Percentiles rank a stretch among this genome's conserved stretches.
Evolutionary conservation across 2,113 vertebrate genomes (phyloP).

Genomic region (Burhinus bistriatus): DNA sequence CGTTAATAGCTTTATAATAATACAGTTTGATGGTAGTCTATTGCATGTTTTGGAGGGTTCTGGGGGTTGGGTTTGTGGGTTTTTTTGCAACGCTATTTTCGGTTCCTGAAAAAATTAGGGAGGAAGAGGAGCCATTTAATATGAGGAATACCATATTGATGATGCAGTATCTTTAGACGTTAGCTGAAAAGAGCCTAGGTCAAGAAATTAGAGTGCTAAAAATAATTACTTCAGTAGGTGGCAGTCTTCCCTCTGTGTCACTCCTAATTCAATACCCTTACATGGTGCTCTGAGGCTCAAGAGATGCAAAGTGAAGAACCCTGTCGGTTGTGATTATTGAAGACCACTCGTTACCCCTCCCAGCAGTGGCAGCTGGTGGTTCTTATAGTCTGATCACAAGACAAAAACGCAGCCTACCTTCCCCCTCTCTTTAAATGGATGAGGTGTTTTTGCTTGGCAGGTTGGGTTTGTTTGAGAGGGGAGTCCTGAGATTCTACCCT

Average conservation of each 20-base stretch:
- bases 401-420: not conserved
- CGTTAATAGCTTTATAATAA: not conserved
- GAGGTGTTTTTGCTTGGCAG: not conserved
- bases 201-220: not conserved
- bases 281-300: not conserved
- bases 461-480: not conserved
- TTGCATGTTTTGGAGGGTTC: not conserved
- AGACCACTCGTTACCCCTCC: not conserved
- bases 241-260: conserved; percentile 53
- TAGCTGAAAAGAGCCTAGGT: not conserved
- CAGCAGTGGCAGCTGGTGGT: not conserved
- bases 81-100: not conserved
- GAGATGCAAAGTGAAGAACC: not conserved
- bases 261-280: not conserved
- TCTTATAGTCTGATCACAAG: not conserved
- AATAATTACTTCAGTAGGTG: conserved; percentile 51
- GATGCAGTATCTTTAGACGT: not conserved
- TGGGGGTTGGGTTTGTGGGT: not conserved
- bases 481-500: not conserved
- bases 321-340: not conserved
- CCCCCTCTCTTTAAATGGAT: not conserved
- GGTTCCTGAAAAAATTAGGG: not conserved
- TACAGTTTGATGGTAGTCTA: not conserved
- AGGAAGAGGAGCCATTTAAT: not conserved
- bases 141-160: not conserved